Percentiles rank a stretch among this genome's conserved stretches.
Evolutionary conservation across 2,888 invertebrate genomes (phyloP).

Genomic region (Lepidocyrtinus sp.): DNA sequence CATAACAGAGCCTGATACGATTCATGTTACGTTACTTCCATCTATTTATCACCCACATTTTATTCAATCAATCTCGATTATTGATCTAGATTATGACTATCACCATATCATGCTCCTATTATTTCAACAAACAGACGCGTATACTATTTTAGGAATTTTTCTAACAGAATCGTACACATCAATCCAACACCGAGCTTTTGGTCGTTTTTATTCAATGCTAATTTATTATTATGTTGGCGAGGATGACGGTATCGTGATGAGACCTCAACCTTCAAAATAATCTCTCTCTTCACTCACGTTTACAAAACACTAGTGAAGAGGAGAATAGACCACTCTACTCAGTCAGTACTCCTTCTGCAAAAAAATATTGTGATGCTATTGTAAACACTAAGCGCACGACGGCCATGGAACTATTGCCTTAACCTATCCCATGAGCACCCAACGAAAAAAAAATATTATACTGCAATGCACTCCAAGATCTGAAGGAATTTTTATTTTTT

Average conservation of each 20-base stretch:
- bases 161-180: background rate
- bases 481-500: too few species aligned
- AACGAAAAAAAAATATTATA: too few species aligned
- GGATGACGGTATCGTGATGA: constrained; percentile 24
- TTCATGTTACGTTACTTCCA: too few species aligned
- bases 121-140: background rate
- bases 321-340: too few species aligned
- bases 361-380: background rate
- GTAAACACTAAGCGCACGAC: too few species aligned
- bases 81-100: constrained; percentile 49
- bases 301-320: constrained; percentile 1
- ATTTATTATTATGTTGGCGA: background rate
- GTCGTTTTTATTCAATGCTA: too few species aligned
- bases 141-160: background rate
- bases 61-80: constrained; percentile 52
- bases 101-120: constrained; percentile 6
- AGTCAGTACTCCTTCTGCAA: too few species aligned
- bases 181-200: background rate
- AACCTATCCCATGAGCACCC: background rate
- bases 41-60: constrained; percentile 44
- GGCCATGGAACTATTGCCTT: background rate
- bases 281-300: constrained; percentile 14
- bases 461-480: too few species aligned
- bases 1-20: background rate
- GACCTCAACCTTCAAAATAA: constrained; percentile 53